Conservation (phyloP, 2,888 invertebrate species). For the Amorpha juglandis region DNA sequence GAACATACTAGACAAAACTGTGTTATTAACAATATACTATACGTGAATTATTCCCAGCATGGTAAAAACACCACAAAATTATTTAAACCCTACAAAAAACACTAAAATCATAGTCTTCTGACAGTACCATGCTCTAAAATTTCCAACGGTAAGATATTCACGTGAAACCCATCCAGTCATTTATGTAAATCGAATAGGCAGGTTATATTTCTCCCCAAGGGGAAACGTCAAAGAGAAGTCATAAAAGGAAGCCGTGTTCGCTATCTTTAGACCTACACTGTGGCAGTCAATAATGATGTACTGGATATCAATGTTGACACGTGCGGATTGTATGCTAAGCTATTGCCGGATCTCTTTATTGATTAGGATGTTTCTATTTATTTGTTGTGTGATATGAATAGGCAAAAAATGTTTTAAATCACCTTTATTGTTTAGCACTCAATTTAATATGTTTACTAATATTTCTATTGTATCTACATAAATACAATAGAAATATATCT, state of each 20-base stretch:
- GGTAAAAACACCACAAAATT: not conserved
- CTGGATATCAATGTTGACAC: not conserved
- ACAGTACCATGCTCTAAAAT: not conserved
- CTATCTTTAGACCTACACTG: conserved; percentile 17
- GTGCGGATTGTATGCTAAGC: conserved; percentile 14
- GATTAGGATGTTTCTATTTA: not conserved
- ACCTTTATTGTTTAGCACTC: too few relatives aligned
- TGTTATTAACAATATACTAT: too few relatives aligned
- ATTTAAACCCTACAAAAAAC: not conserved
- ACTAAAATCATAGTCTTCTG: not conserved
- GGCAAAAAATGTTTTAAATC: too few relatives aligned
- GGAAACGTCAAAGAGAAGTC: conserved; percentile 38
- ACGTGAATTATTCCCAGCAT: too few relatives aligned
- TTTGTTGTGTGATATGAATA: too few relatives aligned
- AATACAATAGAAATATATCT: too few relatives aligned
- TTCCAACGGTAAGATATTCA: conserved; percentile 44
- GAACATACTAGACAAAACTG: too few relatives aligned
- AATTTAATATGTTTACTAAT: too few relatives aligned
- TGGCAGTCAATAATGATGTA: conserved; percentile 19
- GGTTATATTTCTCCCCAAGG: conserved; percentile 45
- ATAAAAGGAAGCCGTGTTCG: conserved; percentile 32
- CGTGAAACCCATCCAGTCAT: conserved; percentile 43
- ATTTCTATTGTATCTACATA: too few relatives aligned
- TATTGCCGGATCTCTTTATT: not conserved
- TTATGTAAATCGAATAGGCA: conserved; percentile 61